phyloP scores from a whole-genome alignment of 2,888 invertebrate genomes.

The Eupithecia subumbrata region DNA sequence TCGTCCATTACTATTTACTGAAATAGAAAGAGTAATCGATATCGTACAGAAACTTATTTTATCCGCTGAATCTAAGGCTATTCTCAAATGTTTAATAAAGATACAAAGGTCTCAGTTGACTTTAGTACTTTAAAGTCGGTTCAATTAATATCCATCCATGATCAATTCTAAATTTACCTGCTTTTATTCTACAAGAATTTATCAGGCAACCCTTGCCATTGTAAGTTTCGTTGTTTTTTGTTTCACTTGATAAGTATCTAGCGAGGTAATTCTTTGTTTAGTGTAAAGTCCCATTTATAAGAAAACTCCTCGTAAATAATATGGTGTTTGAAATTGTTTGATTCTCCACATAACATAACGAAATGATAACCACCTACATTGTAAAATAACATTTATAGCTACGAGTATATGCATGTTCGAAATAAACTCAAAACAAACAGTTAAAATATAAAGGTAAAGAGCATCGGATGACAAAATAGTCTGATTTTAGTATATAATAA shows the following conservation, averaged over 20 bases:
- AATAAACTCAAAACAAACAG: conserved; percentile 34
- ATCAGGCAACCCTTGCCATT: not conserved
- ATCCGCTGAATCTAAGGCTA: not conserved
- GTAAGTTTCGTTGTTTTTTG: not conserved
- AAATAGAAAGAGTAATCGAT: conserved; percentile 46
- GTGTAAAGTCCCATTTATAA: not conserved
- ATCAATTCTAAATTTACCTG: conserved; percentile 10
- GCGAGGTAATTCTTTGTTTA: not conserved
- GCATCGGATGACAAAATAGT: conserved; percentile 40
- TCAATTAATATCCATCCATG: conserved; percentile 22
- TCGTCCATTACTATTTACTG: conserved; percentile 58
- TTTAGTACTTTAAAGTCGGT: not conserved
- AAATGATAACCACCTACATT: conserved; percentile 14
- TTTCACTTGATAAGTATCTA: not conserved
- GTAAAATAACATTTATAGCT: conserved; percentile 24
- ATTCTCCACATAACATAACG: not conserved
- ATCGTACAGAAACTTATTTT: conserved; percentile 24
- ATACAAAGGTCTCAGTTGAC: not conserved
- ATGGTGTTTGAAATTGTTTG: not conserved
- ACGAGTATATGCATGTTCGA: not conserved
- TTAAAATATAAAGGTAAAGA: conserved; percentile 16
- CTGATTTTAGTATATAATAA: conserved; percentile 32
- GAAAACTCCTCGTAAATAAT: not conserved
- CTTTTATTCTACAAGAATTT: not conserved
- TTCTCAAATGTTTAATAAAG: not conserved